Evolutionary conservation across 2,888 invertebrate genomes (phyloP).

Genomic region (Volucella inflata): DNA sequence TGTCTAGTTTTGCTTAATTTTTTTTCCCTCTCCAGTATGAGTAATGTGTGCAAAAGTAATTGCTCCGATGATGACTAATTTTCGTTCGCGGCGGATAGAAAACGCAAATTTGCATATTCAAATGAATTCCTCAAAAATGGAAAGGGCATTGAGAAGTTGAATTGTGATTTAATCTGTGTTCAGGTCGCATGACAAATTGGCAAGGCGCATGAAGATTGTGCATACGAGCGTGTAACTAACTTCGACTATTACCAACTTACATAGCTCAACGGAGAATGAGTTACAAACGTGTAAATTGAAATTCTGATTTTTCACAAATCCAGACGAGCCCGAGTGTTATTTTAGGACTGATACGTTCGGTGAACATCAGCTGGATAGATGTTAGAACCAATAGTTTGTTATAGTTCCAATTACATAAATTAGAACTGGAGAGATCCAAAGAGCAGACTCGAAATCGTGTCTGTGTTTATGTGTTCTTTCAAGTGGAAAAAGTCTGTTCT

Average conservation of each 20-base stretch:
- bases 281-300: constrained; percentile 27
- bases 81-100: neutral
- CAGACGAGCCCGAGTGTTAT: neutral
- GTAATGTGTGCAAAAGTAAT: constrained; percentile 47
- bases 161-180: constrained; percentile 31
- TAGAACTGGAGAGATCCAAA: neutral
- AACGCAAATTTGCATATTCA: constrained; percentile 55
- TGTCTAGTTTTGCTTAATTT: constrained; percentile 1
- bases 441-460: too few species aligned
- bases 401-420: neutral
- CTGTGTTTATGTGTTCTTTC: too few species aligned
- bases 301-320: neutral
- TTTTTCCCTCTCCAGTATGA: constrained; percentile 3
- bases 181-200: constrained; percentile 59
- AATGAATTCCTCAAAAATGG: constrained; percentile 61
- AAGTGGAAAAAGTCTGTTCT: too few species aligned
- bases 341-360: constrained; percentile 7
- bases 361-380: constrained; percentile 6
- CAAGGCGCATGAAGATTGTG: constrained; percentile 41
- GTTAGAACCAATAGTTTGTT: neutral
- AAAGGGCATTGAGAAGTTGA: constrained; percentile 29
- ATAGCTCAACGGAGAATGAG: constrained; percentile 10
- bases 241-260: neutral
- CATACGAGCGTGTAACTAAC: constrained; percentile 45
- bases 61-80: constrained; percentile 48